A percentile compares a stretch with the other conserved stretches of the same genome.
Evolutionary conservation across 2,888 invertebrate species (phyloP).

Genomic region (Nycteola revayana): DNA sequence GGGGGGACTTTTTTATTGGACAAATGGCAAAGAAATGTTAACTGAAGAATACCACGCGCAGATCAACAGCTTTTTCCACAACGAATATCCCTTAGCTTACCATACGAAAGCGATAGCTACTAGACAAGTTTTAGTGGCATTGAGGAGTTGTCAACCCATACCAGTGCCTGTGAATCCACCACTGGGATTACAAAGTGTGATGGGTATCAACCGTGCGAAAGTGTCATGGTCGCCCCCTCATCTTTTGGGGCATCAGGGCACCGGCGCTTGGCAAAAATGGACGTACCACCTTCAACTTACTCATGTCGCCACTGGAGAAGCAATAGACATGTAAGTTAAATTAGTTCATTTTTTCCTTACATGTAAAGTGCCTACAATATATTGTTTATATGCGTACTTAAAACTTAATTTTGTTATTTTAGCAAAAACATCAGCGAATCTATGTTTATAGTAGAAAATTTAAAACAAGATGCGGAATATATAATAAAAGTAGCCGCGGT

Average conservation of each 20-base stretch:
- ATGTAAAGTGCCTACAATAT: no score
- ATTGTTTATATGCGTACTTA: neutral
- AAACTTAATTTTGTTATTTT: conserved; percentile 19
- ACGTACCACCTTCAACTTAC: conserved; percentile 88
- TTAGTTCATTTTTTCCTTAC: neutral
- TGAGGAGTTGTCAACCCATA: conserved; percentile 88
- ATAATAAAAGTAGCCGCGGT: conserved; percentile 90
- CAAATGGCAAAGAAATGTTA: conserved; percentile 88
- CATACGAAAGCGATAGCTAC: conserved; percentile 62
- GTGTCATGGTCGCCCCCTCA: conserved; percentile 92
- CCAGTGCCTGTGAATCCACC: conserved; percentile 92
- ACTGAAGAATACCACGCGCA: conserved; percentile 89
- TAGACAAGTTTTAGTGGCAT: conserved; percentile 75
- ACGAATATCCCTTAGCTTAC: conserved; percentile 83
- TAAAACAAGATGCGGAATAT: conserved; percentile 90
- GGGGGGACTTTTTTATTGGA: conserved; percentile 93
- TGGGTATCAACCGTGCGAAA: conserved; percentile 88
- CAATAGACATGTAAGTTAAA: conserved; percentile 56
- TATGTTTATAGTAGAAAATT: conserved; percentile 84
- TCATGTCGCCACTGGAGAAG: conserved; percentile 63
- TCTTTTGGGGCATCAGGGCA: conserved; percentile 87
- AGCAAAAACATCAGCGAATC: conserved; percentile 80
- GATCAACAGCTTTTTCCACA: conserved; percentile 88
- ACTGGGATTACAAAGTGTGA: conserved; percentile 89
- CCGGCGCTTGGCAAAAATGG: conserved; percentile 87